A percentile compares a stretch with the other conserved stretches of the same genome.
These are phyloP conservation scores for Rhynchophorus ferrugineus DNA, from an alignment of 1,140 invertebrate species.

Conservation along the genomic window DNA sequence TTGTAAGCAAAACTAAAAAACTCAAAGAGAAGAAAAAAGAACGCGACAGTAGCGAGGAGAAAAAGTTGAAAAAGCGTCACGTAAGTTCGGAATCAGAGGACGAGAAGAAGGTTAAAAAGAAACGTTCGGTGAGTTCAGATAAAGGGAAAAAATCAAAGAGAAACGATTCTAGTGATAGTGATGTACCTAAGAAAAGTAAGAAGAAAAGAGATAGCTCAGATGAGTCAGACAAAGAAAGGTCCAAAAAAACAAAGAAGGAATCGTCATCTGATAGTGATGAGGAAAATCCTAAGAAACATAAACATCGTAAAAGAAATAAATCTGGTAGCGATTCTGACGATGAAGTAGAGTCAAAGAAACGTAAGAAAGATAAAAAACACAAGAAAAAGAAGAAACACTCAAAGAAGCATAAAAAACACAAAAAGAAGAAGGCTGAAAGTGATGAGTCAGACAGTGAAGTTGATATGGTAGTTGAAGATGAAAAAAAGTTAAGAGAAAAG, in stretches of 20 bases:
- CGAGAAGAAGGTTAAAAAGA: slow-evolving; percentile 39
- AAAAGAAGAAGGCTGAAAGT: slow-evolving; percentile 56
- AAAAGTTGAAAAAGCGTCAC: slow-evolving; percentile 41
- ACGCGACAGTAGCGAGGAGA: slow-evolving; percentile 42
- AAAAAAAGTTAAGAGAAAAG: slow-evolving; percentile 79
- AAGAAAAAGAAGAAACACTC: slow-evolving; percentile 62
- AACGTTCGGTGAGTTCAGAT: slow-evolving; percentile 35
- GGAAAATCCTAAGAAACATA: slow-evolving; percentile 35
- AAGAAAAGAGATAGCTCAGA: slow-evolving; percentile 40
- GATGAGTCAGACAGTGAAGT: slow-evolving; percentile 54
- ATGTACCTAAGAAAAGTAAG: slow-evolving; percentile 46
- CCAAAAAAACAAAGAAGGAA: slow-evolving; percentile 62
- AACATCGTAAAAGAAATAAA: slow-evolving; percentile 35
- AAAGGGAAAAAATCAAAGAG: slow-evolving; percentile 43
- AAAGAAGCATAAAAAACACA: slow-evolving; percentile 61
- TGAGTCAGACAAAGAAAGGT: slow-evolving; percentile 40
- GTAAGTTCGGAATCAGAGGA: slow-evolving; percentile 40
- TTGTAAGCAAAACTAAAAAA: slow-evolving; percentile 24
- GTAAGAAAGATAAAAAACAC: slow-evolving; percentile 62
- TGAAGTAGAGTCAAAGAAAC: slow-evolving; percentile 60
- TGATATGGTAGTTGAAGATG: slow-evolving; percentile 66
- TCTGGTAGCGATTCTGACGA: slow-evolving; percentile 48
- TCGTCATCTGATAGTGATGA: slow-evolving; percentile 59
- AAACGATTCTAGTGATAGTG: slow-evolving; percentile 48
- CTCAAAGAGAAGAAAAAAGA: slow-evolving; percentile 36